Evolutionary conservation across 2,797 vertebrate genomes (phyloP), one percentile per base, ranked within the genome.

Genomic region (Cyclopterus lumpus): DNA sequence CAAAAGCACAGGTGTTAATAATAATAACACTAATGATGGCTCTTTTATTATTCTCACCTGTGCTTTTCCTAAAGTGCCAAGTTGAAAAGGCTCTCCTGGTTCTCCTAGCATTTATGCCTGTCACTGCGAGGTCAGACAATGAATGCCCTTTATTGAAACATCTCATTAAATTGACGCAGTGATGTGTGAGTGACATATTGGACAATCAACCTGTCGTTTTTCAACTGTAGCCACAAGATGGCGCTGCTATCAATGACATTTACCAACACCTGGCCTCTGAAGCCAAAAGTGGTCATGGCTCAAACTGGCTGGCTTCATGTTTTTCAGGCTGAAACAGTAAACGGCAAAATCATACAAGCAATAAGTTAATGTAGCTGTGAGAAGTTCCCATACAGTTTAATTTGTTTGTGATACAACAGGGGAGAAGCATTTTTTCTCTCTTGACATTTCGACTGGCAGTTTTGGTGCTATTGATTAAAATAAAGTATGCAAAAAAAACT

Each of bases 201-300:
- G 3, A 3, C n/a, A 36, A 8, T 68, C 18, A 34, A 36, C n/a
- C 8, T 20, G 53, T 8, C 3, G 1, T 57, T 40, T 44, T 11
- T 12, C 16, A 76, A 11, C 18, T 32, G 22, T 38, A 2, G 42
- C 1, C 79, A 69, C 71, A 34, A 61, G 86, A 49, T 76, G 79
- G 81, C 65, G 59, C 58, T 67, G 60, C 58, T 79, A 22, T 76
- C 66, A n/a, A 15, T 10, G 15, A 55, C 51, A 61, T 71, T 26
- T 51, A 36, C 11, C 15, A 58, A 24, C 12, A 10, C 18, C 3
- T 3, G 0, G 22, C 40, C 49, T 3, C 32, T 15, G 1, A 24
- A 61, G 46, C 44, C 44, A 20, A 8, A 9, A 40, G 7, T n/a
- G 28, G 24, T 54, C 28, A 2, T 0, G n/a, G 20, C 24, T 15